Evolutionary conservation across 2,888 invertebrate species (phyloP), one percentile per base, ranked within the genome.

Genomic region (Cremastinae sp.): DNA sequence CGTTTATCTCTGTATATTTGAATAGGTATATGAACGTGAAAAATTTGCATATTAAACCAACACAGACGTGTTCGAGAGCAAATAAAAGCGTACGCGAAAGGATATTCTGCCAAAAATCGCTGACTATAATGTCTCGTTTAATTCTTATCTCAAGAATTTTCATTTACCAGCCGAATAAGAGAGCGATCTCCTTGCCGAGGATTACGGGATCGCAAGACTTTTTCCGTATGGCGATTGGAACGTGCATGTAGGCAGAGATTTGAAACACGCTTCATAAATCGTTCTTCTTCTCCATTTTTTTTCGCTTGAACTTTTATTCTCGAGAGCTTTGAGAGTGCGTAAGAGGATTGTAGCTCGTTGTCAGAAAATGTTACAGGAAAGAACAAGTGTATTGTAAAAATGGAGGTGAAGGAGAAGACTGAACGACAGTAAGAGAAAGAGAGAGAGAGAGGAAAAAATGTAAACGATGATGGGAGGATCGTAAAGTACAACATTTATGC

Each of bases 261-360:
- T 81, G 82, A 78, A 74, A 45, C n/a, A n/a, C 71, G 74, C 74
- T 78, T 70, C 72, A 79, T 59, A 61, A 74, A 61, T 62, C 56
- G 28, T 28, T 28, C 28, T 5, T 28, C 28, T 28, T 28, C 28
- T 28, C 2, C 5, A 28, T 74, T 62, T 55, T 62, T 22, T 56
- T 61, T 55, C 55, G 68, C 39, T 47, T 56, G 28, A 28, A 28
- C 56, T 12, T 66, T 18, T 28, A 12, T 43, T 51, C 22, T 43
- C 28, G 5, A 28, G 28, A 28, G 5, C 5, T 5, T 28, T 28
- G 28, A 28, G 5, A n/a, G 43, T 10, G 66, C 39, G 39, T 68
- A 68, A 74, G 68, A 74, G 74, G 68, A 68, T 74, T 74, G 51
- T 12, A 56, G 53, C 68, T 68, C 74, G 68, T 74, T 72, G 58